Base-by-base conservation (phyloP, 2,888 invertebrate genomes). In the Bhutanitis thaidina region DNA sequence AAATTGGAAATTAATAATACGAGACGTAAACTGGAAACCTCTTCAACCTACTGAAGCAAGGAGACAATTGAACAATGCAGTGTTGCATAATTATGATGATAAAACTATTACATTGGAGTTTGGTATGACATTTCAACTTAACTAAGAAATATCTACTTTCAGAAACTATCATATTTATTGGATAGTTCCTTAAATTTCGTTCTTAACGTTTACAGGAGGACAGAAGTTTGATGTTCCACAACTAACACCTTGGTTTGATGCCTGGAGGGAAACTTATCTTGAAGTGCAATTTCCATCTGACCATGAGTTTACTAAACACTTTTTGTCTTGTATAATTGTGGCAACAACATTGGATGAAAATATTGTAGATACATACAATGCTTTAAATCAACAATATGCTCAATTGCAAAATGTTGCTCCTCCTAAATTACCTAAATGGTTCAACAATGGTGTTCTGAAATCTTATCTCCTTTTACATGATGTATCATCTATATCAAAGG, bases 241-340 rank as follows among this genome's bases (percentile, higher is more conserved):
- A 32, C 91, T 93, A 8, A 95, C 96, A 47, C 95, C 97, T 10
- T 99, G 99, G 98, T 99, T 96, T 90, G 98, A 98, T 79, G 93
- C 94, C 8, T 99, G 98, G 96, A 92, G 98, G 65, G 97, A 97
- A 65, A 95, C 95, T 25, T 98, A 98, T 80, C 90, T 97, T 38
- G 93, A 94, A 69, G 93, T 97, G 53, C 94, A 96, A 73, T 96
- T 95, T 75, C 96, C 96, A 13, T 94, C 95, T 3, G 98, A 99
- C 72, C 98, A 99, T 90, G 99, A 99, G 84, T 99, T 97, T 72
- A 95, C 97, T 0, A 95, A 96, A 69, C 97, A 97, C 79, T 95
- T 95, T 70, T 74, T 97, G 46, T 95, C 95, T 10, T 97, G 97
- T 74, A 92, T 96, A 67, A 91, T 96, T 64, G 93, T 95, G 10